Percentiles rank a stretch among this genome's conserved stretches.
Evolutionary conservation across 2,113 vertebrate species (phyloP).

Genomic region (Balaenoptera acutorostrata): DNA sequence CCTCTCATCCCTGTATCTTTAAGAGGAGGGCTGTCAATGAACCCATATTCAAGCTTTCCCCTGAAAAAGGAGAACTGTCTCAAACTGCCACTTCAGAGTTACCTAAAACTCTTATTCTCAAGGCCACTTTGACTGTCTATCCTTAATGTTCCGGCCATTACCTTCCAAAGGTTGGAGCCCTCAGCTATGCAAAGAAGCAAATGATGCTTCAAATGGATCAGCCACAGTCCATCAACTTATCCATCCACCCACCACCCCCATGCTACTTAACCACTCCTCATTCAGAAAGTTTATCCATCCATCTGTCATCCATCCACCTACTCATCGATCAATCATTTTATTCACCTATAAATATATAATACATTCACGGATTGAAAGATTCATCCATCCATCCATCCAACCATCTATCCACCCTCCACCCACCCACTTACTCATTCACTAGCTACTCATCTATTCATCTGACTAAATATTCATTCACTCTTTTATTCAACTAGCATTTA

Average conservation of each 20-base stretch:
- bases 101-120: not conserved
- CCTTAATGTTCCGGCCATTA: not conserved
- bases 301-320: too few relatives aligned
- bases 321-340: not conserved
- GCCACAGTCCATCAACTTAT: not conserved
- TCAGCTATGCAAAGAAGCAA: not conserved
- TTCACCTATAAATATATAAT: not conserved
- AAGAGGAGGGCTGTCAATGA: conserved; percentile 63
- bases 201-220: not conserved
- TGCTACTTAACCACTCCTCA: not conserved
- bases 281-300: not conserved
- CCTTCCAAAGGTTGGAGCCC: not conserved
- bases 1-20: conserved; percentile 57
- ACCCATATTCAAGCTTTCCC: conserved; percentile 57
- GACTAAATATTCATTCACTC: not conserved
- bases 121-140: not conserved
- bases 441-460: not conserved
- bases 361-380: not conserved
- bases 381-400: too few relatives aligned
- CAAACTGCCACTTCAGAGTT: conserved; percentile 36
- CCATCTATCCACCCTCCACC: not conserved
- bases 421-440: not conserved
- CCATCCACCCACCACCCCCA: not conserved
- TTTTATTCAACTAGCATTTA: not conserved
- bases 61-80: conserved; percentile 16